Conservation (phyloP, 2,113 vertebrate genomes). For the Elaphurus davidianus region DNA sequence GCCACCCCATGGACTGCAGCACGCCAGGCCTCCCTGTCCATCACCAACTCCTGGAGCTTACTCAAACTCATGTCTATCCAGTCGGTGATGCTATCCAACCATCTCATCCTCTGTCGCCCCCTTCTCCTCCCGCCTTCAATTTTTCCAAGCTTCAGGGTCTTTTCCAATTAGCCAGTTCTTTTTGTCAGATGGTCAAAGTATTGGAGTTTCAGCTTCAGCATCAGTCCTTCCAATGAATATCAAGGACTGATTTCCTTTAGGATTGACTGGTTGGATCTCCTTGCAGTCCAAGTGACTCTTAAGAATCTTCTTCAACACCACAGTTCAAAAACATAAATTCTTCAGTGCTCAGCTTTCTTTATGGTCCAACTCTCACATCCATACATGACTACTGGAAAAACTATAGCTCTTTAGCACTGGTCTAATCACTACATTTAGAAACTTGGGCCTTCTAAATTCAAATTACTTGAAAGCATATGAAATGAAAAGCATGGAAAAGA, state of each 20-base stretch:
- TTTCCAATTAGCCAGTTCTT: neutral
- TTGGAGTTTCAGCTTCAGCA: neutral
- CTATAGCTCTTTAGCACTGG: neutral
- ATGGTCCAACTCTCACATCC: neutral
- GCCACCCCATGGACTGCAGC: too few species aligned
- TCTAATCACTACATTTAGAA: slow-evolving; percentile 14
- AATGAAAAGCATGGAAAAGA: neutral
- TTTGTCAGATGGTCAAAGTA: neutral
- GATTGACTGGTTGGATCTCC: neutral
- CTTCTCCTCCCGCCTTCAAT: neutral
- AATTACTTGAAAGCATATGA: neutral
- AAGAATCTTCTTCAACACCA: neutral
- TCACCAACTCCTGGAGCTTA: neutral
- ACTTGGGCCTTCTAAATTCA: neutral
- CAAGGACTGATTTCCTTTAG: neutral
- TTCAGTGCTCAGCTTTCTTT: neutral
- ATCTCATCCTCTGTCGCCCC: neutral
- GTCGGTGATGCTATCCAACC: neutral
- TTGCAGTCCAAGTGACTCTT: neutral
- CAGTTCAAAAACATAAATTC: neutral
- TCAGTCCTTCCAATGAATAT: neutral
- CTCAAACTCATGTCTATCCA: neutral
- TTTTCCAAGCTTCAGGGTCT: neutral
- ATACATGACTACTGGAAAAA: neutral
- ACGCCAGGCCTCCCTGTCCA: neutral